Conservation (phyloP, 2,797 vertebrate species). For the Lutjanus argentimaculatus region DNA sequence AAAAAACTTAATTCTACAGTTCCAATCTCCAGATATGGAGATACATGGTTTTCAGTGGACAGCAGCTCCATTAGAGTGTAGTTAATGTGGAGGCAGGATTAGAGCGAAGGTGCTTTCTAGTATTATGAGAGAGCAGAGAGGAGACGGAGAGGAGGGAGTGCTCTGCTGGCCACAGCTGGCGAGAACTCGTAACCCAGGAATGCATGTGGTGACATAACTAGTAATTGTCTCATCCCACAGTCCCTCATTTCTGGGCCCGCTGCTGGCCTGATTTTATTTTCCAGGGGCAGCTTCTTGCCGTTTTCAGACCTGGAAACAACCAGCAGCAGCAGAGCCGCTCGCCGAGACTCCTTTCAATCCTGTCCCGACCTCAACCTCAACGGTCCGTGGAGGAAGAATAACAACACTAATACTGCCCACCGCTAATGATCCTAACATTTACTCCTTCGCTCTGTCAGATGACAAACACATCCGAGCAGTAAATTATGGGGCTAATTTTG, state of each 20-base stretch:
- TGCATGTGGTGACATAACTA: constrained; percentile 84
- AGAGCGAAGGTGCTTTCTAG: constrained; percentile 54
- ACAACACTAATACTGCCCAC: constrained; percentile 74
- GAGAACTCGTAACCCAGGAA: constrained; percentile 82
- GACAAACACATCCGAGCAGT: constrained; percentile 66
- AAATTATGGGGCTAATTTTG: constrained; percentile 74
- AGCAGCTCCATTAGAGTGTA: background rate
- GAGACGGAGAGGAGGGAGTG: constrained; percentile 64
- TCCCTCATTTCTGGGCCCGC: constrained; percentile 76
- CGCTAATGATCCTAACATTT: constrained; percentile 77
- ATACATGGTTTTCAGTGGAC: background rate
- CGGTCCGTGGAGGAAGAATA: constrained; percentile 69
- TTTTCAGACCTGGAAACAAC: constrained; percentile 75
- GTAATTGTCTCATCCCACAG: constrained; percentile 85
- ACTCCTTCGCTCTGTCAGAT: constrained; percentile 65
- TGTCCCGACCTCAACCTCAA: constrained; percentile 68
- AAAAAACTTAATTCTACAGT: background rate
- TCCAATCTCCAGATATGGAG: background rate
- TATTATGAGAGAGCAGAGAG: constrained; percentile 60
- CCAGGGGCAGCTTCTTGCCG: constrained; percentile 67
- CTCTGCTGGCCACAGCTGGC: constrained; percentile 78
- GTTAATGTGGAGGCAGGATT: constrained; percentile 26
- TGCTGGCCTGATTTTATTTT: constrained; percentile 74
- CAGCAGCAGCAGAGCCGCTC: constrained; percentile 50
- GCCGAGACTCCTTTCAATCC: constrained; percentile 59